A percentile compares a stretch with the other conserved stretches of the same genome.
Conservation (phyloP, 2,888 invertebrate species). For the Selenia dentaria region DNA sequence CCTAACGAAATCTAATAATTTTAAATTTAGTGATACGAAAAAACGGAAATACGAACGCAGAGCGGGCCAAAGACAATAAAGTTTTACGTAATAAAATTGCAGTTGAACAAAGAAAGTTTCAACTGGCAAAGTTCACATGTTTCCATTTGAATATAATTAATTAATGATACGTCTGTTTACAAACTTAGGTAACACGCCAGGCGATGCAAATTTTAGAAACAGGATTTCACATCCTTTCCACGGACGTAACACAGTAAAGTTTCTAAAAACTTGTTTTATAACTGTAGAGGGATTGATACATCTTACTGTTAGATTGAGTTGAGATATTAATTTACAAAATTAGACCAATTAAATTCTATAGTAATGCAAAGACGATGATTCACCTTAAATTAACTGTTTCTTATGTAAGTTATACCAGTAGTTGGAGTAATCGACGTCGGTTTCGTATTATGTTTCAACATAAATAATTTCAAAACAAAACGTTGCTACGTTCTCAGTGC, state of each 20-base stretch:
- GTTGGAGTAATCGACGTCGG: slow-evolving; percentile 41
- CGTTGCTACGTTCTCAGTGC: slow-evolving; percentile 1
- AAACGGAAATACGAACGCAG: slow-evolving; percentile 1
- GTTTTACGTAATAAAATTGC: slow-evolving; percentile 10
- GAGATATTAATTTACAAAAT: slow-evolving; percentile 9
- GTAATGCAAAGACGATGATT: slow-evolving; percentile 16
- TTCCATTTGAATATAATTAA: slow-evolving; percentile 30
- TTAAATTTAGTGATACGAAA: too few species aligned
- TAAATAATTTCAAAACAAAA: slow-evolving; percentile 19
- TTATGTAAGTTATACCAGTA: slow-evolving; percentile 39
- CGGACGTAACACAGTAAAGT: slow-evolving; percentile 17
- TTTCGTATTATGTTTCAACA: slow-evolving; percentile 35
- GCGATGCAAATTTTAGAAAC: slow-evolving; percentile 21
- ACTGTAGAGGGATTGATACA: slow-evolving; percentile 16
- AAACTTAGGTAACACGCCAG: slow-evolving; percentile 23
- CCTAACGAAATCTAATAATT: too few species aligned
- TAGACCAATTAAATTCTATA: slow-evolving; percentile 20
- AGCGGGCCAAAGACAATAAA: slow-evolving; percentile 2
- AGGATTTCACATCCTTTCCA: slow-evolving; percentile 42
- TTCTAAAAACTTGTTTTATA: slow-evolving; percentile 27
- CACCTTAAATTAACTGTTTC: too few species aligned
- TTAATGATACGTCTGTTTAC: slow-evolving; percentile 17
- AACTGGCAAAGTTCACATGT: slow-evolving; percentile 23
- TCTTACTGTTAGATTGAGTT: background rate
- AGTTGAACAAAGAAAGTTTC: slow-evolving; percentile 23